Evolutionary conservation across 1,140 invertebrate species (phyloP).

Genomic region (Holotrichia oblita): DNA sequence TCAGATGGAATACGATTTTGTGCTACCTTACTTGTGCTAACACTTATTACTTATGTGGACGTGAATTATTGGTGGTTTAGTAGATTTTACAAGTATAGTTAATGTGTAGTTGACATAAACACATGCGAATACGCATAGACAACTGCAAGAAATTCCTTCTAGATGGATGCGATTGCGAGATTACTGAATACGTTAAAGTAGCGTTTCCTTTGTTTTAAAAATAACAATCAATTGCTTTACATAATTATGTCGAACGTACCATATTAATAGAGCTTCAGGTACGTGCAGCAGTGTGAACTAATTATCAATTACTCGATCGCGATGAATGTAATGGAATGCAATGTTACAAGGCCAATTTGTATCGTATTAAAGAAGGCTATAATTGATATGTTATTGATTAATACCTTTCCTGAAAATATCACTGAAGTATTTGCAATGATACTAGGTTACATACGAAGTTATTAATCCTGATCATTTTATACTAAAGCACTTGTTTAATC

Average conservation of each 20-base stretch:
- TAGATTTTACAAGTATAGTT: constrained; percentile 15
- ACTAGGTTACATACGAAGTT: no score
- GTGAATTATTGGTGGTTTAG: constrained; percentile 1
- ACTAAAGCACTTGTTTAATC: no score
- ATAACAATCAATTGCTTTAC: constrained; percentile 9
- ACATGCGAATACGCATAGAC: not conserved
- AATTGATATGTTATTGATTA: no score
- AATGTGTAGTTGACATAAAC: not conserved
- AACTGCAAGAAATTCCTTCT: not conserved
- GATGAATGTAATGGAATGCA: no score
- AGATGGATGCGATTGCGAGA: not conserved
- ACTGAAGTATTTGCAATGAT: no score
- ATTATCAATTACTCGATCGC: no score
- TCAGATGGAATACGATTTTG: not conserved
- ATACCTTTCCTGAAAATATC: no score
- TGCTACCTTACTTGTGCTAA: not conserved
- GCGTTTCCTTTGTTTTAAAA: constrained; percentile 1
- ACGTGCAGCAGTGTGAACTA: not conserved
- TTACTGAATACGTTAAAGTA: not conserved
- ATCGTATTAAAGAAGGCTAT: no score
- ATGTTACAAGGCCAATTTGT: no score
- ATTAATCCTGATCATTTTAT: no score
- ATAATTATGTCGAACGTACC: not conserved
- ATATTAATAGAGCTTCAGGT: not conserved
- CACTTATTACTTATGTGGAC: not conserved